Percentiles rank a stretch among this genome's conserved stretches.
phyloP scores from a whole-genome alignment of 2,797 vertebrate genomes.

The Squalus acanthias region DNA sequence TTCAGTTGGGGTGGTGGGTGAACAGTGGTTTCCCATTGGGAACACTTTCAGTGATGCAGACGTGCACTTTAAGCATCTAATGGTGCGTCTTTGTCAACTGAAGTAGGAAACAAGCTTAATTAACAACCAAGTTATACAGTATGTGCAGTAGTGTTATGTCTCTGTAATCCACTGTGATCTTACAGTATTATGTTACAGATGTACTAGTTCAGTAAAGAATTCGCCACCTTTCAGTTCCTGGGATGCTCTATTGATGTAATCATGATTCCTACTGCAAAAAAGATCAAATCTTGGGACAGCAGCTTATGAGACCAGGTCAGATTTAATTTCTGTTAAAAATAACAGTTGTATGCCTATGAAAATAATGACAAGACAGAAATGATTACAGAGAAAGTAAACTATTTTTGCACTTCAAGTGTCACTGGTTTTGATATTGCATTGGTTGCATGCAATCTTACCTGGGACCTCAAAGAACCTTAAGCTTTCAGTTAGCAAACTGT shows the following conservation, averaged over 20 bases:
- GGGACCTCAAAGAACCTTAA: neutral
- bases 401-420: neutral
- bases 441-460: neutral
- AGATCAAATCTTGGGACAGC: neutral
- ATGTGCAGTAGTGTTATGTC: neutral
- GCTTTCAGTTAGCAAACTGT: neutral
- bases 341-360: neutral
- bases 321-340: neutral
- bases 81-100: neutral
- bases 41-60: neutral
- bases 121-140: neutral
- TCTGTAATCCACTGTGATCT: neutral
- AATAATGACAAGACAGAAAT: neutral
- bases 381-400: neutral
- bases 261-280: neutral
- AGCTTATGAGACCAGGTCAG: neutral
- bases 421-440: neutral
- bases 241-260: neutral
- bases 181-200: neutral
- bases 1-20: neutral
- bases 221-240: neutral
- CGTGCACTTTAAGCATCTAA: neutral
- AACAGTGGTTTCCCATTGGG: neutral
- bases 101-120: neutral
- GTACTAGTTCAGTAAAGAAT: neutral